Base-by-base conservation (phyloP, 1,140 invertebrate genomes). In the Aphidius gifuensis region DNA sequence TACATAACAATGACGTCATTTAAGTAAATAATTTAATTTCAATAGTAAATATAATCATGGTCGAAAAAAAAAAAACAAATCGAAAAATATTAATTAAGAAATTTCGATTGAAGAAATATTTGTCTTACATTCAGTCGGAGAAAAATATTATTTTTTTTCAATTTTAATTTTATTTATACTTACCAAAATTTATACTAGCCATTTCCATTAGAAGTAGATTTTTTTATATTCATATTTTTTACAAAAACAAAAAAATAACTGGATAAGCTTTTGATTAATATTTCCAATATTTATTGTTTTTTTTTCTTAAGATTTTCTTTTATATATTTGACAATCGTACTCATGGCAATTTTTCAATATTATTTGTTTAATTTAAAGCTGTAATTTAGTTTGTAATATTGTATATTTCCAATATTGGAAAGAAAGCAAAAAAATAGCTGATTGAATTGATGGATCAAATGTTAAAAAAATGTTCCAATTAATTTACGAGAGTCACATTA, bases 11-110 rank as follows among this genome's bases (percentile, higher is more conserved):
- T 63, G 61, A 63, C 61, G 56, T 63, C 55, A 63, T 63, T 51
- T 46, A 53, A 63, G 61, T 63, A 63, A 63, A 54, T 54, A 51
- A 60, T 54, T 40, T 55, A 43, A 40, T 55, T 55, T 55, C 53
- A 55, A 55, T 55, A 55, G 16, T 16, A 39, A 55, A n/a, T 42
- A 40, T 5, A 55, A 55, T 16, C 16, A 32, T 55, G 39, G 43
- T 9, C 39, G 39, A 11, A 53, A 38, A 7, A 55, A 40, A 55
- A 16, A 42, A 11, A 55, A 50, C 32, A 5, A 55, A n/a, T 55
- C 40, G 4, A 39, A 44, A 11, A 8, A 11, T 38, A 16, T 43
- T 11, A 2, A 55, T 38, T 55, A 40, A 43, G 43, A 55, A 32
- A 4, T 32, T 32, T 32, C 23, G 4, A 32, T 32, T 32, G 4